Evolutionary conservation across 2,797 vertebrate genomes (phyloP).

Genomic region (Manis crassicaudata): DNA sequence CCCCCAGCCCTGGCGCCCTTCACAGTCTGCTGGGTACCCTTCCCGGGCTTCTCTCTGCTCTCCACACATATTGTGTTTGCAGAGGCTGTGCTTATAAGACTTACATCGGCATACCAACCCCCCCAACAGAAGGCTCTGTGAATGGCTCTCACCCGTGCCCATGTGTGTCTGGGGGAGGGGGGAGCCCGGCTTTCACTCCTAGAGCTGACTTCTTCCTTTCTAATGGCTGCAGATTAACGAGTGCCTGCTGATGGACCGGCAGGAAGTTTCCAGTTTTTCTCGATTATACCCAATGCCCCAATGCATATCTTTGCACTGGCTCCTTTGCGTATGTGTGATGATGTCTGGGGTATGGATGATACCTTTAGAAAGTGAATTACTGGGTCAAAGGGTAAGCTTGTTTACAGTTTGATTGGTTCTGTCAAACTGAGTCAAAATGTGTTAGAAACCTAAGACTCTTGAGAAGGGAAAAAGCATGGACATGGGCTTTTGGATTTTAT

Average conservation of each 20-base stretch:
- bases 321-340: neutral
- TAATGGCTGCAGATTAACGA: accelerated
- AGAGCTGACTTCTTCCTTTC: neutral
- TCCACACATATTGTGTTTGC: accelerated
- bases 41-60: neutral
- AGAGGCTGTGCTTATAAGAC: neutral
- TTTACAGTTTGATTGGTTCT: neutral
- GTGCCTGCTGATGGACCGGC: accelerated
- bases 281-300: accelerated
- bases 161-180: neutral
- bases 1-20: neutral
- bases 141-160: neutral
- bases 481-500: neutral
- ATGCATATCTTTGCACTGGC: accelerated
- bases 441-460: neutral
- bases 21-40: neutral
- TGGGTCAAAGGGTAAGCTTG: neutral
- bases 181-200: no score
- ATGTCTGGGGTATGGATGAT: neutral
- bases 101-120: neutral
- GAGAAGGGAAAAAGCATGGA: neutral
- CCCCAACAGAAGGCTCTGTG: neutral
- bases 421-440: neutral
- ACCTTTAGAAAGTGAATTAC: neutral
- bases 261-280: neutral